phyloP scores from a whole-genome alignment of 2,113 vertebrate genomes.

The Planiliza haematocheilus region DNA sequence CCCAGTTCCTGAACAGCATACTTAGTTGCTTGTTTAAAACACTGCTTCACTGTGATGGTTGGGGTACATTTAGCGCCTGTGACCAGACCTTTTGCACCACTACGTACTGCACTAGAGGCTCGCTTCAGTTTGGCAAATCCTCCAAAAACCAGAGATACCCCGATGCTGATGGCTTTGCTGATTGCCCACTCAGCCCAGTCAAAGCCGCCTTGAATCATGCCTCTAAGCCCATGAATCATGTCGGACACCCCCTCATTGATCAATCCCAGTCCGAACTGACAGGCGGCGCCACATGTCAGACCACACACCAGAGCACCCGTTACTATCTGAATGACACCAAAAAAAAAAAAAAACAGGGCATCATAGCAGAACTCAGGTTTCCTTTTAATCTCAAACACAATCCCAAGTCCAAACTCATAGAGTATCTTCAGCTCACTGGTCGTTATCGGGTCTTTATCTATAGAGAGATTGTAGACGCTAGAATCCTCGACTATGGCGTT shows the following conservation, averaged over 20 bases:
- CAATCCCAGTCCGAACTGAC: conserved; percentile 28
- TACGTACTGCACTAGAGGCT: not conserved
- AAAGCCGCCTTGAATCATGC: conserved; percentile 33
- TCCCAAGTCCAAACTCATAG: not conserved
- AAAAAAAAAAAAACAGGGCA: not conserved
- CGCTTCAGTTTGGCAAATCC: not conserved
- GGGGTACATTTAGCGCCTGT: not conserved
- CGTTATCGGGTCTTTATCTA: conserved; percentile 20
- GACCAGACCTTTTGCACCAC: not conserved
- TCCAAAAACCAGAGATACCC: conserved; percentile 9
- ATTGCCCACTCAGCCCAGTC: conserved; percentile 41
- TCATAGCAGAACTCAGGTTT: conserved; percentile 22
- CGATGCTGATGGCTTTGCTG: conserved; percentile 14
- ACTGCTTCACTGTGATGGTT: conserved; percentile 15
- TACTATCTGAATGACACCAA: not conserved
- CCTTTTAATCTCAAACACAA: conserved; percentile 15
- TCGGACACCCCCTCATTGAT: conserved; percentile 8
- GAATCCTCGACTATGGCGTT: not conserved
- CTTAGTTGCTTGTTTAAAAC: not conserved
- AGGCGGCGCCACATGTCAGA: conserved; percentile 12
- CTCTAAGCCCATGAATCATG: conserved; percentile 13
- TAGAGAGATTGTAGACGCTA: conserved; percentile 17
- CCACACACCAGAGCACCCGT: conserved; percentile 2
- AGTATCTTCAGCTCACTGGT: not conserved
- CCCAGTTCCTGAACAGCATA: conserved; percentile 21